phyloP scores from a whole-genome alignment of 53 echinoderm and acorn worm genomes.

The Apostichopus leukothele region DNA sequence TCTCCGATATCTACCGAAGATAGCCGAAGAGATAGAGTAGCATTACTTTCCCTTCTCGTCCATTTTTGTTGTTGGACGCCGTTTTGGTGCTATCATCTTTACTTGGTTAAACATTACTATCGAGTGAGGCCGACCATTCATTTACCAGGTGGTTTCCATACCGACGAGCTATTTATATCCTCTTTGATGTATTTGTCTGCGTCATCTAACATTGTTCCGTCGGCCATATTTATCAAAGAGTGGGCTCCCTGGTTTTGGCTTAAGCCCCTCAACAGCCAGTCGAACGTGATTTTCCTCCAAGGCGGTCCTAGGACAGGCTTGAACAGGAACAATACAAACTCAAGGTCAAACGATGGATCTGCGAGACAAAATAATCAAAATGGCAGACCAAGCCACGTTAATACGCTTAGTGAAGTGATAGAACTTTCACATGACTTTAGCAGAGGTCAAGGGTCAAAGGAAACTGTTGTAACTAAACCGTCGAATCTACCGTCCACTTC shows the following conservation, averaged over 20 bases:
- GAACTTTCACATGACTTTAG: not conserved
- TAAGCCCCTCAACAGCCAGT: not conserved
- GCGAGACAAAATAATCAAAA: not conserved
- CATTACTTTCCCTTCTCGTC: not conserved
- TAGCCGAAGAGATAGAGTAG: constrained; percentile 45
- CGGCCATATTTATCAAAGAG: constrained; percentile 50
- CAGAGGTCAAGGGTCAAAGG: not conserved
- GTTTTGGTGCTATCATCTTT: constrained; percentile 47
- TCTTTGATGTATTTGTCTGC: constrained; percentile 62
- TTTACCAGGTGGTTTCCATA: constrained; percentile 59
- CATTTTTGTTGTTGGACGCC: constrained; percentile 46
- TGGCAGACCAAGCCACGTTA: not conserved
- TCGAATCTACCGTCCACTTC: not conserved
- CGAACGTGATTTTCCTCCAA: not conserved
- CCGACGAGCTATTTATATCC: constrained; percentile 56
- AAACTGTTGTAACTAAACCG: not conserved
- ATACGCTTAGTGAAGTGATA: not conserved
- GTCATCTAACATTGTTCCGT: constrained; percentile 60
- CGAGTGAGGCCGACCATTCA: constrained; percentile 48
- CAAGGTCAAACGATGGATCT: not conserved
- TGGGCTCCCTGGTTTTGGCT: constrained; percentile 47
- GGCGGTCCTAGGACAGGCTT: too few species aligned
- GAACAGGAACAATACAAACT: not conserved
- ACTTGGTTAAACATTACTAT: constrained; percentile 44
- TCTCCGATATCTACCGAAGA: not conserved